phyloP scores from a whole-genome alignment of 2,888 invertebrate genomes.

The Dryococelus australis region DNA sequence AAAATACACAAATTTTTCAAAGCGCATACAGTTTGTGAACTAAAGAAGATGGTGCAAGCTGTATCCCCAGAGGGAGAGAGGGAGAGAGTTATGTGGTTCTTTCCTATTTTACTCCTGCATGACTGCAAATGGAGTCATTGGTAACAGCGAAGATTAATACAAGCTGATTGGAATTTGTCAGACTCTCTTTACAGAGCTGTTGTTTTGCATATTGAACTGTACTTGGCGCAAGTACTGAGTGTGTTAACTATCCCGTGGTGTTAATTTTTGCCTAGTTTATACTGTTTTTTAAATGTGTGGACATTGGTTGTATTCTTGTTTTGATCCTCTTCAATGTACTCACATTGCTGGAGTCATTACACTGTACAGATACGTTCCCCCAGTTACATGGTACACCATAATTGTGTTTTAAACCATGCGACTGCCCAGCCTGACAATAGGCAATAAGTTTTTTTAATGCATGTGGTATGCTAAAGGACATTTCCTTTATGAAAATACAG shows the following conservation, averaged over 20 bases:
- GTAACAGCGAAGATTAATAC: too few species aligned
- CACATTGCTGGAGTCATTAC: neutral
- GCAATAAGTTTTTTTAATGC: neutral
- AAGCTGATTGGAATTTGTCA: neutral
- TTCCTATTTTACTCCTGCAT: too few species aligned
- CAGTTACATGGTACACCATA: neutral
- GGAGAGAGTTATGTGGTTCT: too few species aligned
- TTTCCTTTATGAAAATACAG: neutral
- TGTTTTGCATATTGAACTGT: neutral
- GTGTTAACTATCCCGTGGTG: neutral
- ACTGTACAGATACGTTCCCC: neutral
- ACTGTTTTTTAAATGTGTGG: too few species aligned
- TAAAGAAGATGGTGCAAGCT: too few species aligned
- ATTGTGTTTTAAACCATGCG: neutral
- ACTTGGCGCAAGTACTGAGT: neutral
- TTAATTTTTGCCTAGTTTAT: neutral
- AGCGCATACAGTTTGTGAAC: neutral
- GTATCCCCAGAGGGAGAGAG: too few species aligned
- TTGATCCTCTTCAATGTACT: neutral
- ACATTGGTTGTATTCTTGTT: neutral
- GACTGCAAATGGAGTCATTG: too few species aligned
- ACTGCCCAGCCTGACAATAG: constrained; percentile 8
- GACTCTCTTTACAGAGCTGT: neutral
- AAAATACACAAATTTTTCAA: neutral
- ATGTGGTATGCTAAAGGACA: neutral